Evolutionary conservation across 2,113 vertebrate species (phyloP).

Genomic region (Jacana jacana): DNA sequence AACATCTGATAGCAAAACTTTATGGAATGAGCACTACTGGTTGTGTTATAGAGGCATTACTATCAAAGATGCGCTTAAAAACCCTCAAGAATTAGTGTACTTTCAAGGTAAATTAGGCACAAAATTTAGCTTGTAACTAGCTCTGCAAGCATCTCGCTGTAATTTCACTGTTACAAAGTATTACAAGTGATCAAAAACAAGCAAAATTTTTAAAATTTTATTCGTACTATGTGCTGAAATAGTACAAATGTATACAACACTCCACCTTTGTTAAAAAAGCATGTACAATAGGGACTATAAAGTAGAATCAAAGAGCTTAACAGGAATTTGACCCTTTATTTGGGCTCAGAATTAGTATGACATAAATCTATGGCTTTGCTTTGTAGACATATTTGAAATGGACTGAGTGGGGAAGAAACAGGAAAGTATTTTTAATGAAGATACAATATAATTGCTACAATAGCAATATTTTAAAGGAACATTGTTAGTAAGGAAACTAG

Average conservation of each 20-base stretch:
- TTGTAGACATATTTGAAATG: background rate
- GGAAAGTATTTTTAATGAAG: background rate
- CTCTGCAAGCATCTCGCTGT: slow-evolving; percentile 60
- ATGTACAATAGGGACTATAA: background rate
- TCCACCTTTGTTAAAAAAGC: slow-evolving; percentile 49
- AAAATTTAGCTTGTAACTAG: slow-evolving; percentile 49
- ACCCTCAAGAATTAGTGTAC: slow-evolving; percentile 25
- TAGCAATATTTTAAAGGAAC: background rate
- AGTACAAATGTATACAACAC: slow-evolving; percentile 34
- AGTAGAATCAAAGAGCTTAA: slow-evolving; percentile 1
- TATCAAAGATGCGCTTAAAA: slow-evolving; percentile 60
- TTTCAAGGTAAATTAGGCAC: slow-evolving; percentile 64
- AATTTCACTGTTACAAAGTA: slow-evolving; percentile 32
- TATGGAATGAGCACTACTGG: slow-evolving; percentile 39
- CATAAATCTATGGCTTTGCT: slow-evolving; percentile 67
- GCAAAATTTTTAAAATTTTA: background rate
- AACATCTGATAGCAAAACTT: slow-evolving; percentile 69
- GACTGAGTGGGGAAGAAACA: background rate
- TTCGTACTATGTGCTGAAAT: slow-evolving; percentile 36
- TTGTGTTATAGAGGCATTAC: slow-evolving; percentile 42
- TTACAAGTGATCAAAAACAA: slow-evolving; percentile 50
- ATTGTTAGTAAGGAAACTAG: background rate
- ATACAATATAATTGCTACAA: background rate
- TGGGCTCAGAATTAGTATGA: background rate
- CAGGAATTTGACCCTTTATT: background rate